Conservation (phyloP, 2,797 vertebrate genomes). For the Macropus fuliginosus region DNA sequence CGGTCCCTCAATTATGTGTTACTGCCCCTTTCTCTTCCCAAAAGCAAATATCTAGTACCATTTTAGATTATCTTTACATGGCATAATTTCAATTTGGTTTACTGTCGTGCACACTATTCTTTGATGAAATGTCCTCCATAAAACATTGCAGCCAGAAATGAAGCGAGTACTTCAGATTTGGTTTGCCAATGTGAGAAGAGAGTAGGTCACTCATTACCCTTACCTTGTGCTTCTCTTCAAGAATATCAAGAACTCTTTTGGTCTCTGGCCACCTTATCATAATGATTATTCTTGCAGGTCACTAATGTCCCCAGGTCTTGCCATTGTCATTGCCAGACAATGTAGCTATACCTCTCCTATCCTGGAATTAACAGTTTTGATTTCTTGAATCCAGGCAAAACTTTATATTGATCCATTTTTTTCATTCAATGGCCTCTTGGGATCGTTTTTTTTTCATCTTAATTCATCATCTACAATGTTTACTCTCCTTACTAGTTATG, state of each 20-base stretch:
- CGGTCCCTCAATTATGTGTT: neutral
- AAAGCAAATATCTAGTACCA: accelerated
- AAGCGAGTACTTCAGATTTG: neutral
- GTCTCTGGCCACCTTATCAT: neutral
- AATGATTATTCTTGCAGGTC: neutral
- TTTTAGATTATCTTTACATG: neutral
- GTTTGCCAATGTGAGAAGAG: neutral
- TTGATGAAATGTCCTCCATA: neutral
- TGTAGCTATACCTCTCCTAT: neutral
- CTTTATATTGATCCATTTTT: neutral
- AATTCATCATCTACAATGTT: neutral
- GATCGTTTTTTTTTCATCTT: neutral
- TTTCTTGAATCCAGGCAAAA: neutral
- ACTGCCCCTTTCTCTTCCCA: neutral
- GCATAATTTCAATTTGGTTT: neutral
- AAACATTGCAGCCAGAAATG: neutral
- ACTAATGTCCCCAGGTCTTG: neutral
- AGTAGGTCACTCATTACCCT: neutral
- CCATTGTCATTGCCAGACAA: neutral
- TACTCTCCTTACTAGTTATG: neutral
- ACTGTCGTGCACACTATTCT: neutral
- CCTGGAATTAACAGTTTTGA: neutral
- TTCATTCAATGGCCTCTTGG: neutral
- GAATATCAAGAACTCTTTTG: neutral
- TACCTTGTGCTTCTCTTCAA: neutral